A percentile compares a stretch with the other conserved stretches of the same genome.
Conservation (phyloP, 2,888 invertebrate genomes). For the Bombylius discolor region DNA sequence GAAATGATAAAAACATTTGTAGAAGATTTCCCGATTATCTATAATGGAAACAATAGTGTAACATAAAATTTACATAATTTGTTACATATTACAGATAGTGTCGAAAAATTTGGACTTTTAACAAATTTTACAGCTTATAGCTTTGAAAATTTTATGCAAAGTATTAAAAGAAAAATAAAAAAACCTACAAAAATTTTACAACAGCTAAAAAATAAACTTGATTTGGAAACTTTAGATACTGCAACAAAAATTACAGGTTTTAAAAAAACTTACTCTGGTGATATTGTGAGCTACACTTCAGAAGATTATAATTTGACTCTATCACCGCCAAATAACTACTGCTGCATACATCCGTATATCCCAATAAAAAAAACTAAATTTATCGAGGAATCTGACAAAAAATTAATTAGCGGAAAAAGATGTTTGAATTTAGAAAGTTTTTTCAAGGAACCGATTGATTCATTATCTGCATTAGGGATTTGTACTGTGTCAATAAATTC, state of each 20-base stretch:
- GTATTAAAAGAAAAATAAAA: conserved; percentile 2
- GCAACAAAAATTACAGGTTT: background rate
- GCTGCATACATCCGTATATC: too few species aligned
- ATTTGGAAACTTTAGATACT: background rate
- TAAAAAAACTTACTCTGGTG: background rate
- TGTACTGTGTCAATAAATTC: too few species aligned
- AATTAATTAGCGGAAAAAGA: too few species aligned
- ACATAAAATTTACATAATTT: conserved; percentile 5
- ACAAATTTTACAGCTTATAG: conserved; percentile 4
- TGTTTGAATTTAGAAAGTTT: too few species aligned
- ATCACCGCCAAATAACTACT: too few species aligned
- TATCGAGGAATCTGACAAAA: too few species aligned
- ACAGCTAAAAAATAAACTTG: conserved; percentile 2
- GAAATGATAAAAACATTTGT: conserved; percentile 3
- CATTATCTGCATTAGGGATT: too few species aligned
- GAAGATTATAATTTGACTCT: too few species aligned
- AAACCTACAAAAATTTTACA: conserved; percentile 6
- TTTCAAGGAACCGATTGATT: too few species aligned
- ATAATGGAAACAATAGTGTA: background rate
- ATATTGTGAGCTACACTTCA: background rate
- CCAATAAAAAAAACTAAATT: too few species aligned
- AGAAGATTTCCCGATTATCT: conserved; percentile 2
- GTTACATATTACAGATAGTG: conserved; percentile 2
- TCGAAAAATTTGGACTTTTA: conserved; percentile 2
- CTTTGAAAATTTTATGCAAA: conserved; percentile 7